A percentile compares a stretch with the other conserved stretches of the same genome.
Evolutionary conservation across 2,797 vertebrate genomes (phyloP).

Genomic region (Delichon dasypus): DNA sequence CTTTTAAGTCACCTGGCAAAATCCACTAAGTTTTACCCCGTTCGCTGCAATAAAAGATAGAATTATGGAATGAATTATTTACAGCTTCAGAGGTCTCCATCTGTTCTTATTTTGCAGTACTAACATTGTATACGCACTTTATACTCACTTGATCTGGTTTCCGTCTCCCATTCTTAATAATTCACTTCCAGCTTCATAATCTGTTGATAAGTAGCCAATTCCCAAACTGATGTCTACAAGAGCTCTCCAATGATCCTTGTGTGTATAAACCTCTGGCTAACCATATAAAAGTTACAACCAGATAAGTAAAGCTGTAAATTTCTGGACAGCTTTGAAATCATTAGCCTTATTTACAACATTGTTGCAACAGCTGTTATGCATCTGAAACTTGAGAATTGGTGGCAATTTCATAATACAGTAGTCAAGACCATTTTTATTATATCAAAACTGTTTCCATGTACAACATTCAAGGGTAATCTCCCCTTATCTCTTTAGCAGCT

Average conservation of each 20-base stretch:
- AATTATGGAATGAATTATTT: conserved; percentile 7
- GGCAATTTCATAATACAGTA: not conserved
- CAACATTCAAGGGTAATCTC: not conserved
- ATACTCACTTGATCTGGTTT: not conserved
- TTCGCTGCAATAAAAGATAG: not conserved
- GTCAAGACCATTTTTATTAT: not conserved
- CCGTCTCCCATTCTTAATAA: not conserved
- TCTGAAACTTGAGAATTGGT: not conserved
- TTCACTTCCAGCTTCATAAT: not conserved
- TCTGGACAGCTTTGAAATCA: not conserved
- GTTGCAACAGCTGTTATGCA: not conserved
- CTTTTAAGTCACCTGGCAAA: not conserved
- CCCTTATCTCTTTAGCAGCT: not conserved
- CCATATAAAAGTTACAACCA: not conserved
- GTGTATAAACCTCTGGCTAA: not conserved
- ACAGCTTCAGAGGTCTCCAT: not conserved
- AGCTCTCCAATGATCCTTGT: not conserved
- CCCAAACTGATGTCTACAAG: not conserved
- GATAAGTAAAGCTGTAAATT: not conserved
- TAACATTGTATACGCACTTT: not conserved
- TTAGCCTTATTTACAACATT: not conserved
- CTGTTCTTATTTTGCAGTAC: not conserved
- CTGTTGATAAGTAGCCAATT: not conserved
- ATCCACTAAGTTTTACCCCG: not conserved
- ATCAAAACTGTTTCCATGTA: not conserved